A percentile compares a stretch with the other conserved stretches of the same genome.
phyloP scores from a whole-genome alignment of 2,113 vertebrate species.

The Lophius piscatorius region DNA sequence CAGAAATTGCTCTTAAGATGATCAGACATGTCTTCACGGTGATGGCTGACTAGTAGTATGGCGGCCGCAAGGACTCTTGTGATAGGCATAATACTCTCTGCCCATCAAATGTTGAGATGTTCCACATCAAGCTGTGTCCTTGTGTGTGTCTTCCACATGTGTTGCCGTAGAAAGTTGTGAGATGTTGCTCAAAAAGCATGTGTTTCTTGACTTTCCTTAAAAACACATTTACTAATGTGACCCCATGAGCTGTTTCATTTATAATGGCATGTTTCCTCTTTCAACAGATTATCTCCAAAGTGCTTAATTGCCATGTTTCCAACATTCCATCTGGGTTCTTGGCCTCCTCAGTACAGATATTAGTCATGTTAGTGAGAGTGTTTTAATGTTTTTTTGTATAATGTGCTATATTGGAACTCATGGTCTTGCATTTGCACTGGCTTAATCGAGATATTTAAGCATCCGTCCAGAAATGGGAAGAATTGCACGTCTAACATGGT shows the following conservation, averaged over 20 bases:
- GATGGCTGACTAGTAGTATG: too few species aligned
- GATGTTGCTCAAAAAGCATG: neutral
- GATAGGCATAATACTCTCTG: too few species aligned
- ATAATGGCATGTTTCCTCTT: slow-evolving; percentile 20
- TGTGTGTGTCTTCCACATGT: neutral
- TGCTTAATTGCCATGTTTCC: slow-evolving; percentile 36
- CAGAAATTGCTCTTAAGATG: too few species aligned
- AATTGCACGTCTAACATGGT: slow-evolving; percentile 17
- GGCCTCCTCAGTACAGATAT: slow-evolving; percentile 14
- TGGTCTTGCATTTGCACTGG: slow-evolving; percentile 17
- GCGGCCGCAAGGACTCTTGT: too few species aligned
- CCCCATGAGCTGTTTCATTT: slow-evolving; percentile 37
- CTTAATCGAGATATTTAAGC: slow-evolving; percentile 22
- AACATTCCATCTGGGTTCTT: neutral
- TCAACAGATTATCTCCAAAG: slow-evolving; percentile 30
- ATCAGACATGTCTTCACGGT: too few species aligned
- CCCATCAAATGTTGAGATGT: neutral
- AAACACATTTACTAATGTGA: slow-evolving; percentile 18
- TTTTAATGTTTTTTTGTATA: too few species aligned
- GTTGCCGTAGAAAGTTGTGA: neutral
- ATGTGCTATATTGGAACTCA: too few species aligned
- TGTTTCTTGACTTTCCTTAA: neutral
- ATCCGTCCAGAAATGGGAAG: slow-evolving; percentile 5
- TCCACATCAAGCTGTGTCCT: neutral
- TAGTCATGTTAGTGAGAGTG: slow-evolving; percentile 22